These are phyloP conservation scores for Luperina testacea DNA, from an alignment of 2,888 invertebrate genomes.

Conservation along the genomic window DNA sequence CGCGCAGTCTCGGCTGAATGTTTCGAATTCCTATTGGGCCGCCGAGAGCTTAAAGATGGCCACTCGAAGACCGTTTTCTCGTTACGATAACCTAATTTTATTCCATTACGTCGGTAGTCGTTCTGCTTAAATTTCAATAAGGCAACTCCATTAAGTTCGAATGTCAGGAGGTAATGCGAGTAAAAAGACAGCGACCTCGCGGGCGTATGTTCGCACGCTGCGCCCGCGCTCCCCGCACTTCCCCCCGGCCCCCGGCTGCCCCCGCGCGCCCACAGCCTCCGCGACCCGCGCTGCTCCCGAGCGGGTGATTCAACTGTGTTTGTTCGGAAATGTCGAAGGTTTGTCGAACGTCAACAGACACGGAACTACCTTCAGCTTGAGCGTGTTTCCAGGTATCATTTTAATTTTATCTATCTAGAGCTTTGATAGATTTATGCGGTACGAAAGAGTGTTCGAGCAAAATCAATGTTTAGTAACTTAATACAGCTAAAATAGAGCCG, in stretches of 20 bases:
- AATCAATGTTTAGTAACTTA: conserved; percentile 24
- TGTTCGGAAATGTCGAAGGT: conserved; percentile 89
- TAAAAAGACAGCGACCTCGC: conserved; percentile 87
- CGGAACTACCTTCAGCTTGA: conserved; percentile 87
- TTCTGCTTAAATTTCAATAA: conserved; percentile 88
- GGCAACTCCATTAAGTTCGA: conserved; percentile 87
- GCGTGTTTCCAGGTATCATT: conserved; percentile 86
- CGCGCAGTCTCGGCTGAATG: conserved; percentile 77
- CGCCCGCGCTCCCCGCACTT: conserved; percentile 53
- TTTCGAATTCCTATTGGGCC: conserved; percentile 88
- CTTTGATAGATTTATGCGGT: conserved; percentile 64
- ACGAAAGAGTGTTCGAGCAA: conserved; percentile 39
- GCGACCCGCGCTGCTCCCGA: conserved; percentile 48
- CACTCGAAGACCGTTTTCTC: conserved; percentile 87
- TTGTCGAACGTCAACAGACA: conserved; percentile 88
- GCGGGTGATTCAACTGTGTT: conserved; percentile 83
- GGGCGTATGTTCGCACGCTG: conserved; percentile 80
- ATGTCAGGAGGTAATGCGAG: conserved; percentile 87
- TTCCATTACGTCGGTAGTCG: conserved; percentile 85
- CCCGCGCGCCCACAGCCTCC: conserved; percentile 52
- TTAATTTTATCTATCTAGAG: conserved; percentile 77
- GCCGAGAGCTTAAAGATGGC: conserved; percentile 88
- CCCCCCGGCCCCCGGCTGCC: conserved; percentile 25
- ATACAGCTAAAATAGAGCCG: conserved; percentile 34
- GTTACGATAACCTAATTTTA: conserved; percentile 89